Percentiles rank a stretch among this genome's conserved stretches.
These are phyloP conservation scores for Gallinago jamesoni DNA, from an alignment of 2,113 vertebrate genomes.

Conservation along the genomic window DNA sequence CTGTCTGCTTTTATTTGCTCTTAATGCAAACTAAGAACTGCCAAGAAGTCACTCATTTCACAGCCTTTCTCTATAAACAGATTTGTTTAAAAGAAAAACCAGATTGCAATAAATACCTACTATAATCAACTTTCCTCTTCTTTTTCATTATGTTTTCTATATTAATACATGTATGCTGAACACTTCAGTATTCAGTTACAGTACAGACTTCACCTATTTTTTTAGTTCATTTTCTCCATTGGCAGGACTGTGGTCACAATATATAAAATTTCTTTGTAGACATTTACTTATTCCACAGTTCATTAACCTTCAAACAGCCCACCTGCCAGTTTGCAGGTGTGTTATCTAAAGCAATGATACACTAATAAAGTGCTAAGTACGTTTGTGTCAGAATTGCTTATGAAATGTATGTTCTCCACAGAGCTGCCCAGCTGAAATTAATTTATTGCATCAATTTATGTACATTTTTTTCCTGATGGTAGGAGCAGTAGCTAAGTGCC, in stretches of 20 bases:
- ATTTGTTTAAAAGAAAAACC: conserved; percentile 41
- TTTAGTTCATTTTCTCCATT: conserved; percentile 66
- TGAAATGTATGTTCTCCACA: neutral
- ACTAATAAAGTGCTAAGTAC: conserved; percentile 51
- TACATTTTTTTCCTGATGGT: neutral
- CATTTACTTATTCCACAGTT: conserved; percentile 69
- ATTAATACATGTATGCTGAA: conserved; percentile 26
- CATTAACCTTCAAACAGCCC: conserved; percentile 56
- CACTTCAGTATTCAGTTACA: conserved; percentile 12
- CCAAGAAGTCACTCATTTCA: conserved; percentile 55
- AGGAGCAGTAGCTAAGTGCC: neutral
- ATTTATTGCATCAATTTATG: neutral
- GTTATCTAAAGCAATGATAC: conserved; percentile 51
- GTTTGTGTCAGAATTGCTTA: conserved; percentile 23
- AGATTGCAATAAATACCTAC: conserved; percentile 32
- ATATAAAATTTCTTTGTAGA: conserved; percentile 65
- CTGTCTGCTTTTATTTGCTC: conserved; percentile 58
- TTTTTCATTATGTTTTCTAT: conserved; percentile 61
- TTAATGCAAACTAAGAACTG: conserved; percentile 33
- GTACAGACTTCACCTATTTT: conserved; percentile 44
- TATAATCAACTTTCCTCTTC: conserved; percentile 18
- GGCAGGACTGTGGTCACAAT: conserved; percentile 48
- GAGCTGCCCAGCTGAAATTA: neutral
- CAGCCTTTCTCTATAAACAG: conserved; percentile 20
- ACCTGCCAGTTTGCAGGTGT: conserved; percentile 38